These are phyloP conservation scores for Eurytoma californica DNA, from an alignment of 2,888 invertebrate species.

Conservation along the genomic window DNA sequence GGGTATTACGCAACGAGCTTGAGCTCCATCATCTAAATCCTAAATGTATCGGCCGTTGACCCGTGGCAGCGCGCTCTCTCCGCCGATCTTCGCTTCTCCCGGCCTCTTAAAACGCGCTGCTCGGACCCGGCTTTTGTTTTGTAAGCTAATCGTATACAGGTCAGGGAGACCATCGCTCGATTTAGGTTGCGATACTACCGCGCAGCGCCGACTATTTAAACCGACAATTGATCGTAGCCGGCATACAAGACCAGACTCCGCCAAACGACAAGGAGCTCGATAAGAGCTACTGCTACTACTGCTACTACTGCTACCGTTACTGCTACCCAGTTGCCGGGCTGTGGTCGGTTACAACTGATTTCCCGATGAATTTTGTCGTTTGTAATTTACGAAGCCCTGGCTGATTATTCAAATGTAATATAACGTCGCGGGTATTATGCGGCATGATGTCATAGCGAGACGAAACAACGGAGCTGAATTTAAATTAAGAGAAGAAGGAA, in stretches of 20 bases:
- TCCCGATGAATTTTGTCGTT: slow-evolving; percentile 47
- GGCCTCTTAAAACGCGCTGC: slow-evolving; percentile 46
- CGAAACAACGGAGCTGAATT: slow-evolving; percentile 28
- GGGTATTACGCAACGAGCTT: slow-evolving; percentile 3
- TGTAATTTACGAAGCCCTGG: slow-evolving; percentile 43
- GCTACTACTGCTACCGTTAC: neutral
- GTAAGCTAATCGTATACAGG: slow-evolving; percentile 65
- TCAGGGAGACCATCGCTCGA: slow-evolving; percentile 63
- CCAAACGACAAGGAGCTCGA: slow-evolving; percentile 24
- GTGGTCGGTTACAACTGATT: slow-evolving; percentile 1
- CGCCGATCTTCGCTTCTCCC: slow-evolving; percentile 57
- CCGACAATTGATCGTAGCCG: slow-evolving; percentile 68
- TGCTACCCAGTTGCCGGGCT: neutral
- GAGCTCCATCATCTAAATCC: slow-evolving; percentile 24
- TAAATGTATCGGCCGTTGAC: slow-evolving; percentile 62
- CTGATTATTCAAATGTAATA: slow-evolving; percentile 52
- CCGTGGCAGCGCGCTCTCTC: slow-evolving; percentile 33
- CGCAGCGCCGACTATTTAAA: slow-evolving; percentile 63
- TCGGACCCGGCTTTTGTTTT: slow-evolving; percentile 60
- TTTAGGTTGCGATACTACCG: slow-evolving; percentile 63
- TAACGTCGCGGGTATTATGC: slow-evolving; percentile 2
- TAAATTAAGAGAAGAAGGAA: slow-evolving; percentile 39
- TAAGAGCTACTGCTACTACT: slow-evolving; percentile 13
- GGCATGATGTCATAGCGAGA: slow-evolving; percentile 37
- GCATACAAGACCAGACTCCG: slow-evolving; percentile 48